Evolutionary conservation across 1,140 invertebrate species (phyloP).

Genomic region (Platyscapa corneri): DNA sequence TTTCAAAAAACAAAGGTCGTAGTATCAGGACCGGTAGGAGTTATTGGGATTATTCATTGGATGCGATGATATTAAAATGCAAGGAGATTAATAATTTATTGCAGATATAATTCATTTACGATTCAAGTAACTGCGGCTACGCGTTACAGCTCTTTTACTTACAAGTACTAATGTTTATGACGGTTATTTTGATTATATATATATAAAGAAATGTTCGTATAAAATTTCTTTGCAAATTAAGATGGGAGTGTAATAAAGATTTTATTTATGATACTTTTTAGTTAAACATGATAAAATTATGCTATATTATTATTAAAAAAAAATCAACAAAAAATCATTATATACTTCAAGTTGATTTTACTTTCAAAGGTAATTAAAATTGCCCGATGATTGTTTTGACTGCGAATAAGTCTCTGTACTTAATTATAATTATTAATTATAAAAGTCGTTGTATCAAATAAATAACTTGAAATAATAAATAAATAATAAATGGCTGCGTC

Average conservation of each 20-base stretch:
- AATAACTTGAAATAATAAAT: too few relatives aligned
- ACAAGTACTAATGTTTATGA: conserved; percentile 37
- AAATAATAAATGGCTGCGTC: too few relatives aligned
- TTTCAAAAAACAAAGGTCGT: conserved; percentile 13
- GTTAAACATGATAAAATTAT: conserved; percentile 15
- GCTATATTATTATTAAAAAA: neutral
- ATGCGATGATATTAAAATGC: conserved; percentile 25
- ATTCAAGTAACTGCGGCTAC: conserved; percentile 22
- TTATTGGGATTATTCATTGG: conserved; percentile 37
- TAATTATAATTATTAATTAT: neutral
- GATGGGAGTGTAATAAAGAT: conserved; percentile 35
- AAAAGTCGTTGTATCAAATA: too few relatives aligned
- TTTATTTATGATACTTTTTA: conserved; percentile 22
- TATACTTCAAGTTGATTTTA: neutral
- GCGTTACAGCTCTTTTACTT: conserved; percentile 34
- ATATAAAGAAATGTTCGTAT: conserved; percentile 10
- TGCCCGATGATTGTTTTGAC: neutral
- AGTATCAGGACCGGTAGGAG: neutral
- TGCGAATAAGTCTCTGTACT: neutral
- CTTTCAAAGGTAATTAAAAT: neutral
- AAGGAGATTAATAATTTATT: conserved; percentile 40
- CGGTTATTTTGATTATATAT: conserved; percentile 41
- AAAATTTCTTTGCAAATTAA: conserved; percentile 31
- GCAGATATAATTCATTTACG: conserved; percentile 22
- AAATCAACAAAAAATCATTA: neutral